These are phyloP conservation scores for Drosophila ohnishii DNA, from an alignment of 1,140 invertebrate species.

Conservation along the genomic window DNA sequence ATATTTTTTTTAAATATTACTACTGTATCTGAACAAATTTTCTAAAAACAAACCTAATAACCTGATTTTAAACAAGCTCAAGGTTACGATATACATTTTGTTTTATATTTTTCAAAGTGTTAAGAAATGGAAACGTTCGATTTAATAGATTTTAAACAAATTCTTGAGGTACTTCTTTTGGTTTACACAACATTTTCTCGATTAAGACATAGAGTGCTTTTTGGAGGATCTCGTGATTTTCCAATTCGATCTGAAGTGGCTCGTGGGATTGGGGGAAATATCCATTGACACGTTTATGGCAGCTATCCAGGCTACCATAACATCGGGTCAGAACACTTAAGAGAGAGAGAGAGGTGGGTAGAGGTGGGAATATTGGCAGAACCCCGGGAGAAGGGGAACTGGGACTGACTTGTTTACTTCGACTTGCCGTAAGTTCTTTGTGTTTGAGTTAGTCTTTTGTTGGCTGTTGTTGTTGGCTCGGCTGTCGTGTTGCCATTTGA, in stretches of 20 bases:
- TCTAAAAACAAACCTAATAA: neutral
- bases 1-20: neutral
- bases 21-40: neutral
- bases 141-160: neutral
- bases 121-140: neutral
- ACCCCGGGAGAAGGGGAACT: neutral
- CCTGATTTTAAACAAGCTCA: neutral
- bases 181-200: conserved; percentile 5
- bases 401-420: conserved; percentile 50
- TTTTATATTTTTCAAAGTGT: neutral
- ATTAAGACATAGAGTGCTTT: conserved; percentile 10
- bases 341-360: neutral
- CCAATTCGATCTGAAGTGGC: conserved; percentile 15
- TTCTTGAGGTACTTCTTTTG: neutral
- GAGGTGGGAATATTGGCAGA: conserved; percentile 4
- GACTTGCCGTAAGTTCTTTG: conserved; percentile 51
- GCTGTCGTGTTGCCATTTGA: conserved; percentile 55
- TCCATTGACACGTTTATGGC: conserved; percentile 35
- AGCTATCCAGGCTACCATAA: conserved; percentile 26
- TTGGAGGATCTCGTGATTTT: conserved; percentile 21
- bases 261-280: conserved; percentile 7
- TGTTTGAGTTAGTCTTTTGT: conserved; percentile 45
- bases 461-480: conserved; percentile 15
- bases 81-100: neutral
- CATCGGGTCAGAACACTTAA: conserved; percentile 27